Evolutionary conservation across 2,113 vertebrate genomes (phyloP), one percentile per base, ranked within the genome.

Genomic region (Parotia lawesii): DNA sequence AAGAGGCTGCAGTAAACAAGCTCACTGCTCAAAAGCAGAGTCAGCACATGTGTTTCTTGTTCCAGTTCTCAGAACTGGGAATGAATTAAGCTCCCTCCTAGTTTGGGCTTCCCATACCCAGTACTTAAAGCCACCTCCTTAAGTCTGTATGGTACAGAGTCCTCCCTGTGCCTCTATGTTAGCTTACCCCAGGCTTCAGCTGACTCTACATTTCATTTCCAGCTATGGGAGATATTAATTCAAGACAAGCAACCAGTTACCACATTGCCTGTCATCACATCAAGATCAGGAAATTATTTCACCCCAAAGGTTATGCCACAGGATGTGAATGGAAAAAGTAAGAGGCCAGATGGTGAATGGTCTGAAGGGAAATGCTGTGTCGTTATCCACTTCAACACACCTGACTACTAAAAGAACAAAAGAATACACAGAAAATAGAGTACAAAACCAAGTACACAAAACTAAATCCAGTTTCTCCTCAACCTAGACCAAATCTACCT

Each of bases 111-210:
- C 50, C 40, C 45, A 24, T 3, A 61, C 2, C n/a, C 28, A 29
- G 27, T 23, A 28, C 25, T 77, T 31, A 66, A 50, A 67, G 48
- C 10, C 29, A 21, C 13, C 24, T 65, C 40, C 40, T 12, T 12
- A 20, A 11, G 23, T 16, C 70, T 24, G 29, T 16, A 29, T 5
- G 6, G 22, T 5, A 70, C 12, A 51, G 24, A 48, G 33, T 12
- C 21, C 35, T 48, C 47, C 5, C 16, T 44, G 22, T 3, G 2
- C 15, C 53, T 21, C 29, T 16, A 2, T 0, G 0, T 25, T 19
- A 78, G 23, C 35, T 29, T 15, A 45, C 29, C 18, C 40, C 38
- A 58, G 38, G 17, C 44, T 87, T 42, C 77, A 92, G 35, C 35
- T 79, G 33, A 84, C 24, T 44, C 22, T 42, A 50, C 2, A 17